phyloP scores from a whole-genome alignment of 2,113 vertebrate genomes.

The Burhinus oedicnemus region DNA sequence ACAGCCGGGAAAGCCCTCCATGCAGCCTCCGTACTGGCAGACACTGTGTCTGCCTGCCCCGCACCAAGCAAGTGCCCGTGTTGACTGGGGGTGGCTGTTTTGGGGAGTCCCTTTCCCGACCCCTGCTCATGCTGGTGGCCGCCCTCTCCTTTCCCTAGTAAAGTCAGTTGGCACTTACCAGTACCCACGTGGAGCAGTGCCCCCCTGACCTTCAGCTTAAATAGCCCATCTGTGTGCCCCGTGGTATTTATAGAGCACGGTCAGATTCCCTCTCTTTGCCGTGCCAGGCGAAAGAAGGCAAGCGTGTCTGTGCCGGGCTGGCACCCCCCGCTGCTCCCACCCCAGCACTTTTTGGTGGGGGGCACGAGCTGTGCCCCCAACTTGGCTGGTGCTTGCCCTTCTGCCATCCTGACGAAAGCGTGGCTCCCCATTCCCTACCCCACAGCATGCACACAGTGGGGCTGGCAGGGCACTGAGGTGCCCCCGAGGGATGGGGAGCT shows the following conservation, averaged over 20 bases:
- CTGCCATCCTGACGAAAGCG: rapidly evolving
- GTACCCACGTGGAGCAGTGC: background rate
- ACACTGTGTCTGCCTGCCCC: rapidly evolving
- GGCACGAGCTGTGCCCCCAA: background rate
- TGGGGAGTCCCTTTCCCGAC: background rate
- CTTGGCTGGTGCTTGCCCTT: background rate
- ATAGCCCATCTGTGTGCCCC: background rate
- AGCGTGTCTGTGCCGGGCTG: background rate
- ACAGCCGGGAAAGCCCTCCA: background rate
- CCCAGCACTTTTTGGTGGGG: background rate
- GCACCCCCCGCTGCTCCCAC: background rate
- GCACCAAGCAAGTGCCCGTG: rapidly evolving
- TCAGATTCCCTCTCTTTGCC: background rate
- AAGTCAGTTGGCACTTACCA: background rate
- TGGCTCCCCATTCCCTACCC: rapidly evolving
- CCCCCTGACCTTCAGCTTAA: slow-evolving; percentile 9
- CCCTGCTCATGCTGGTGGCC: background rate
- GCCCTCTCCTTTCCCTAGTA: background rate
- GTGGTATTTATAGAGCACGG: background rate
- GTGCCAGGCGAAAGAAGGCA: background rate
- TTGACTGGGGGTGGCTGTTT: background rate
- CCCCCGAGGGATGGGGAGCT: background rate
- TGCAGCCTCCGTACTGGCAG: rapidly evolving
- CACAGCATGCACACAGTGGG: rapidly evolving
- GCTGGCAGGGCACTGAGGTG: background rate